Conservation (phyloP, 1,140 invertebrate genomes). For the Triops longicaudatus region DNA sequence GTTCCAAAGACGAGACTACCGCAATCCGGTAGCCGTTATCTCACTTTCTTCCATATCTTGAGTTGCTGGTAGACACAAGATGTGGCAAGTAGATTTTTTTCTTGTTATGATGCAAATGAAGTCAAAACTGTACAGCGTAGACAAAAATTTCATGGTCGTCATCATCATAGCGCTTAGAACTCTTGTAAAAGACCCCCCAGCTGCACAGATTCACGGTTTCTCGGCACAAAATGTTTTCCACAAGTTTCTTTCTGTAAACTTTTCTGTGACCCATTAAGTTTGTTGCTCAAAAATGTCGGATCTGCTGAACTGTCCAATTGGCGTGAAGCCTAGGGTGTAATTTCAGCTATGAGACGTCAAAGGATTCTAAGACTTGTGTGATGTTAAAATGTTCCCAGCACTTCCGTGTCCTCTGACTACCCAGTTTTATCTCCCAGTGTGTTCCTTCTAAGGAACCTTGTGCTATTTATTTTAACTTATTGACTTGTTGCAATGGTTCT, state of each 20-base stretch:
- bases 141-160: neutral
- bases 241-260: neutral
- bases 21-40: neutral
- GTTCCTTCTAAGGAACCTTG: neutral
- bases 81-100: neutral
- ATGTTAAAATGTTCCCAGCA: neutral
- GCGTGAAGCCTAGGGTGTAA: neutral
- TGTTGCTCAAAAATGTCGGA: neutral
- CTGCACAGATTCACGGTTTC: neutral
- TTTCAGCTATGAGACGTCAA: neutral
- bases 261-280: neutral
- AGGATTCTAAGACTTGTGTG: neutral
- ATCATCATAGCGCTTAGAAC: neutral
- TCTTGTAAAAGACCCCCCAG: neutral
- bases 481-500: neutral
- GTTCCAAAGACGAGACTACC: neutral
- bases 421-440: conserved; percentile 14
- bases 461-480: conserved; percentile 16
- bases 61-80: neutral
- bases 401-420: neutral
- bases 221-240: neutral
- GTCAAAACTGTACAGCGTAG: neutral
- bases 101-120: neutral
- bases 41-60: neutral
- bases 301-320: neutral